Conservation (phyloP, 2,888 invertebrate species). For the Shargacucullia verbasci region DNA sequence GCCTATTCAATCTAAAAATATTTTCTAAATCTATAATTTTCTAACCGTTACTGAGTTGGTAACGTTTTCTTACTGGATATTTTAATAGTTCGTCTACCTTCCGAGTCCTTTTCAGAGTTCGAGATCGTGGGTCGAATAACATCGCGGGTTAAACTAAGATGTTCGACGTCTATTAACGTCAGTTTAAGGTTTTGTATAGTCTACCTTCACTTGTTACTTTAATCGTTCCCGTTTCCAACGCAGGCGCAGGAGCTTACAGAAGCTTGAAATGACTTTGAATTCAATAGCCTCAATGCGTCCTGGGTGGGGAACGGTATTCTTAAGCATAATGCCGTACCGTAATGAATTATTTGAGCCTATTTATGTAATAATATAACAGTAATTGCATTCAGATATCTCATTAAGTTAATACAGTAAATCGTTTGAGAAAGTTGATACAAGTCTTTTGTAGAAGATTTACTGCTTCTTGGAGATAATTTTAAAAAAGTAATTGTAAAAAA, state of each 20-base stretch:
- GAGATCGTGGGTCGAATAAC: slow-evolving; percentile 31
- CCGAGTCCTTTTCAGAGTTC: slow-evolving; percentile 12
- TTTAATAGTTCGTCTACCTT: slow-evolving; percentile 1
- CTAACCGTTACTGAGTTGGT: too few species aligned
- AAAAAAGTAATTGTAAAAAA: too few species aligned
- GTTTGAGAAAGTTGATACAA: background rate
- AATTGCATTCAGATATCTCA: too few species aligned
- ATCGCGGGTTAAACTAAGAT: slow-evolving; percentile 43
- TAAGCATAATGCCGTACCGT: slow-evolving; percentile 34
- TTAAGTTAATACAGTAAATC: background rate
- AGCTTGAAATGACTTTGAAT: slow-evolving; percentile 43
- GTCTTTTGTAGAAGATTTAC: too few species aligned
- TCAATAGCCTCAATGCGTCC: slow-evolving; percentile 44
- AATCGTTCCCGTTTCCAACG: slow-evolving; percentile 43
- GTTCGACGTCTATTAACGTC: slow-evolving; percentile 54
- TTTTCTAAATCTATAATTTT: too few species aligned
- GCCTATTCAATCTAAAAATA: too few species aligned
- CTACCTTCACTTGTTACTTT: slow-evolving; percentile 50
- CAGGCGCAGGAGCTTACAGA: slow-evolving; percentile 28
- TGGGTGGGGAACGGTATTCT: slow-evolving; percentile 40
- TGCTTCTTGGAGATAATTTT: too few species aligned
- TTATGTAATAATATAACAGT: too few species aligned
- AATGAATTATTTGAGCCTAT: slow-evolving; percentile 43
- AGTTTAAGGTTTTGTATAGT: slow-evolving; percentile 41
- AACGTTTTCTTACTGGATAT: too few species aligned